A percentile compares a stretch with the other conserved stretches of the same genome.
Conservation (phyloP, 1,140 invertebrate genomes). For the Episyrphus balteatus region DNA sequence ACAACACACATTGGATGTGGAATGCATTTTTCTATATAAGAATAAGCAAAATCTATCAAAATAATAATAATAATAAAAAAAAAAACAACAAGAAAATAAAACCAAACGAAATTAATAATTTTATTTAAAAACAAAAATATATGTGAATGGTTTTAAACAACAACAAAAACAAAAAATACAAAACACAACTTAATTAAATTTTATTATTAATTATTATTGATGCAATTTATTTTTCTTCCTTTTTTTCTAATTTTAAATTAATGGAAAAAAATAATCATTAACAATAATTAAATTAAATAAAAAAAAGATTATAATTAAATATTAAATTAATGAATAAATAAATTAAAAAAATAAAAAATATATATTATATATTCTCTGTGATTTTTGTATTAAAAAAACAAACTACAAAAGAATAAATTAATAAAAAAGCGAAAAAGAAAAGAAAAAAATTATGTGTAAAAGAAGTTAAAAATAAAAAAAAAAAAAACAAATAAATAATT, state of each 20-base stretch:
- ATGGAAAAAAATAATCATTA: constrained; percentile 9
- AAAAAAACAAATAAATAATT: background rate
- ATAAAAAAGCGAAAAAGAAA: background rate
- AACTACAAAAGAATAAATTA: constrained; percentile 1
- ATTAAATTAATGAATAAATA: constrained; percentile 1
- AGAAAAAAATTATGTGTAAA: constrained; percentile 1
- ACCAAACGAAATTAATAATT: background rate
- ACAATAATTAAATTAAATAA: constrained; percentile 11
- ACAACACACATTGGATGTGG: constrained; percentile 23
- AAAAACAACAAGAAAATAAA: background rate
- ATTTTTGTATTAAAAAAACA: constrained; percentile 4
- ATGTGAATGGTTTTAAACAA: constrained; percentile 8
- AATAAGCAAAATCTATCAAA: constrained; percentile 35
- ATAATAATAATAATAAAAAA: constrained; percentile 20
- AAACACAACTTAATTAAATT: constrained; percentile 4
- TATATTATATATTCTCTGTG: constrained; percentile 1
- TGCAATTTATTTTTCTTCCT: too few species aligned
- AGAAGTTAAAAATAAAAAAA: background rate
- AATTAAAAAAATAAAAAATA: background rate
- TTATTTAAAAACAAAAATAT: background rate
- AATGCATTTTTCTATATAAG: constrained; percentile 32
- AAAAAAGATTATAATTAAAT: constrained; percentile 1
- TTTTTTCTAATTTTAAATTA: too few species aligned
- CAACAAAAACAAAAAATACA: background rate
- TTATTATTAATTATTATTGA: background rate